Base-by-base conservation (phyloP, 2,113 vertebrate genomes). In the Zapornia atra region DNA sequence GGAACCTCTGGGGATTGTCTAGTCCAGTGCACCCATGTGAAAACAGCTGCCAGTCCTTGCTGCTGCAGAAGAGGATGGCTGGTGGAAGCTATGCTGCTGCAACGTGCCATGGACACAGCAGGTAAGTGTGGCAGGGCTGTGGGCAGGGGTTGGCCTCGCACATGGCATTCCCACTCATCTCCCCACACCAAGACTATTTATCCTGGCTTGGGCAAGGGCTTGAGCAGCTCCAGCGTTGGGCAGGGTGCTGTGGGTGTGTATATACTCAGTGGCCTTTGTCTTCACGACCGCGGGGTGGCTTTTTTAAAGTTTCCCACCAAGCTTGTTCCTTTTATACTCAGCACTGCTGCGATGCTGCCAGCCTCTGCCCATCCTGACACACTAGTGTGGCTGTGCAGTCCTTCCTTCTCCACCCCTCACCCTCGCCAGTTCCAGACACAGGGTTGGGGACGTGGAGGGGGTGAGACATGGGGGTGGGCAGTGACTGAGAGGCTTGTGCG, bases 171-270 rank as follows among this genome's bases (percentile, higher is more conserved):
- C 38, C 59, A 10, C 42, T 81, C 63, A 1, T 24, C 22, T 64
- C 33, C 44, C 54, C 1, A 10, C 64, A 12, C 50, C 0, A 0
- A 28, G 28, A 16, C 24, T 6, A 0, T 48, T n/a, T 57, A 13
- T 17, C 34, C 71, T 48, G 71, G 24, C 44, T 7, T 4, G 53
- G 65, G 56, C 51, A 56, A 50, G 38, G 75, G 33, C 57, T 91
- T 5, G 36, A 22, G 78, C 76, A 50, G 40, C 59, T 42, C 46
- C 46, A 15, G 84, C 2, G 3, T 75, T 12, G 60, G 36, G 60
- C 33, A 40, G 82, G 28, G 15, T 76, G 93, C 82, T 31, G 31
- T 57, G 85, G 79, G n/a, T 59, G 70, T 15, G 22, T 42, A 10
- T 34, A 6, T 18, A 24, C 40, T 66, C 66, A 9, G 61, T 1